Evolutionary conservation across 2,888 invertebrate genomes (phyloP).

Genomic region (Nudaria mundana): DNA sequence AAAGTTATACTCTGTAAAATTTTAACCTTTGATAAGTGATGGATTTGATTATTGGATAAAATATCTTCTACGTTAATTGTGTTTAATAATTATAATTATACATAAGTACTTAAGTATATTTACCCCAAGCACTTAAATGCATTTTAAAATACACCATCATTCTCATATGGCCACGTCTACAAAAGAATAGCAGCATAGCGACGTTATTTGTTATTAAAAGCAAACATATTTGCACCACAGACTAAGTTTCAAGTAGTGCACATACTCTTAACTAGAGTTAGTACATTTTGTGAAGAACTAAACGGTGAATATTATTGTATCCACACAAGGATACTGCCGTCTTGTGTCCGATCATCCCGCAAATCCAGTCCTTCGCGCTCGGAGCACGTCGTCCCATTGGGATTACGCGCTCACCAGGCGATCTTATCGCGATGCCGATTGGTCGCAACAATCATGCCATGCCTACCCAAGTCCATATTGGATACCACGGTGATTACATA

Average conservation of each 20-base stretch:
- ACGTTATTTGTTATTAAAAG: constrained; percentile 11
- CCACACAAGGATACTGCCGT: constrained; percentile 55
- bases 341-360: constrained; percentile 62
- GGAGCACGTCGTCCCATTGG: constrained; percentile 61
- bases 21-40: too few species aligned
- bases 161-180: too few species aligned
- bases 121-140: too few species aligned
- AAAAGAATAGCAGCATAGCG: too few species aligned
- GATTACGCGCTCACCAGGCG: constrained; percentile 57
- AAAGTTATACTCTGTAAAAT: too few species aligned
- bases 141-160: too few species aligned
- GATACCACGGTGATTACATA: too few species aligned
- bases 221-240: neutral
- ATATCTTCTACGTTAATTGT: too few species aligned
- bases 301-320: constrained; percentile 42
- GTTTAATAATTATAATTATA: too few species aligned
- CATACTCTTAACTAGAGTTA: constrained; percentile 15
- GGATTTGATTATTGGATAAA: too few species aligned
- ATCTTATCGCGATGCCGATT: constrained; percentile 47
- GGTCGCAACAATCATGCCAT: constrained; percentile 54
- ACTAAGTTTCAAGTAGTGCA: neutral
- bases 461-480: constrained; percentile 39
- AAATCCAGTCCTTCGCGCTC: constrained; percentile 60
- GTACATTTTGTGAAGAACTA: constrained; percentile 24
- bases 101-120: too few species aligned